phyloP scores from a whole-genome alignment of 2,113 vertebrate genomes.

The Eublepharis macularius region DNA sequence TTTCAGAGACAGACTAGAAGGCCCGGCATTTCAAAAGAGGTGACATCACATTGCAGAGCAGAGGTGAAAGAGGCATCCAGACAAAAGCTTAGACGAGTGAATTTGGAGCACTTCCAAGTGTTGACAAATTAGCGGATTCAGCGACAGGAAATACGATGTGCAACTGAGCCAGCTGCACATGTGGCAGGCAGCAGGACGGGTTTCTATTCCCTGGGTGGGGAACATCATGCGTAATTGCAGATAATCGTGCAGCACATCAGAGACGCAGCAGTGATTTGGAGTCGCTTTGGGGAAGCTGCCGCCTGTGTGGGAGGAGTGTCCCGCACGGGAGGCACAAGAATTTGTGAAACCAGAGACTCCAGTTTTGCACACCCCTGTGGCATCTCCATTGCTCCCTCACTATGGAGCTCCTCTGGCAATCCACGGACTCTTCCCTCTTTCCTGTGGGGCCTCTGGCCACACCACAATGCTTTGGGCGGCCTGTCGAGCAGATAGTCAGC shows the following conservation, averaged over 20 bases:
- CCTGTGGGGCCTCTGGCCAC: neutral
- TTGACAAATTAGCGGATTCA: too few species aligned
- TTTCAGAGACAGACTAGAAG: too few species aligned
- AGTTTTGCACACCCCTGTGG: neutral
- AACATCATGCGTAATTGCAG: neutral
- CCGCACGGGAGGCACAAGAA: neutral
- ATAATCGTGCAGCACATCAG: neutral
- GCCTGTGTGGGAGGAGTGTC: neutral
- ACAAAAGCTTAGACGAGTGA: too few species aligned
- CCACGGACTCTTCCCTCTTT: neutral
- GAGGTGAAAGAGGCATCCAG: too few species aligned
- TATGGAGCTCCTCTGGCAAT: neutral
- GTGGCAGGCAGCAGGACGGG: neutral
- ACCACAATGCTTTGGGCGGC: neutral
- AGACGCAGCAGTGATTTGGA: neutral
- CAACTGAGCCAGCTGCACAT: too few species aligned
- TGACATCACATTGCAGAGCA: too few species aligned
- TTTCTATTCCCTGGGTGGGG: neutral
- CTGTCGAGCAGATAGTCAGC: conserved; percentile 44
- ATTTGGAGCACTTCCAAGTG: too few species aligned
- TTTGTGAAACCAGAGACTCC: neutral
- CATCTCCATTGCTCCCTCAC: neutral
- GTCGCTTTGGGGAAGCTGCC: neutral
- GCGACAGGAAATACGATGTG: too few species aligned
- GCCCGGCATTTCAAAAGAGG: too few species aligned